phyloP scores from a whole-genome alignment of 2,113 vertebrate species.

The Thinocorus orbignyianus region DNA sequence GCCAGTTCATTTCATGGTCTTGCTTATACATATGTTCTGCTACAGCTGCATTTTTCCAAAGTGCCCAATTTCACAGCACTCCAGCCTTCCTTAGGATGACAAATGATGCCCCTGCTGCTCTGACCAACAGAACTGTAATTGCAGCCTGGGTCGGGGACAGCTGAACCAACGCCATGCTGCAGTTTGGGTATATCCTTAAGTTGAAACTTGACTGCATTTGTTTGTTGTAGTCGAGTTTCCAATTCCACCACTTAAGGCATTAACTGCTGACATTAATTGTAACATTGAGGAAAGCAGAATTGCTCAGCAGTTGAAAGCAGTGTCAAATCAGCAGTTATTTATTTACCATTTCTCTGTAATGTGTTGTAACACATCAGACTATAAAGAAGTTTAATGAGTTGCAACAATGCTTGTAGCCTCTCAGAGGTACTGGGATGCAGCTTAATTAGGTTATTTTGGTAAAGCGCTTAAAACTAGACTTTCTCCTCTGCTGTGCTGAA shows the following conservation, averaged over 20 bases:
- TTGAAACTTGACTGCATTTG: neutral
- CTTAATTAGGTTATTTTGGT: neutral
- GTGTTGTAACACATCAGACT: neutral
- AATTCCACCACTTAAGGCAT: neutral
- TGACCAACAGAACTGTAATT: slow-evolving; percentile 58
- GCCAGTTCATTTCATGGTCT: slow-evolving; percentile 67
- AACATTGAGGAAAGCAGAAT: slow-evolving; percentile 23
- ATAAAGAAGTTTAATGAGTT: slow-evolving; percentile 42
- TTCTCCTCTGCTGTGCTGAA: neutral
- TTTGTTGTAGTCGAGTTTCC: neutral
- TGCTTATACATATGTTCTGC: slow-evolving; percentile 63
- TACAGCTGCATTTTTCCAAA: slow-evolving; percentile 64
- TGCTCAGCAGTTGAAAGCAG: slow-evolving; percentile 32
- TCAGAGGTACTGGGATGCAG: neutral
- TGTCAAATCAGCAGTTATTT: slow-evolving; percentile 57
- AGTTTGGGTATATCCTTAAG: neutral
- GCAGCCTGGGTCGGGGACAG: slow-evolving; percentile 2
- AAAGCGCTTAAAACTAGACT: neutral
- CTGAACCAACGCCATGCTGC: neutral
- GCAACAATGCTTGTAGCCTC: neutral
- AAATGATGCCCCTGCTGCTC: slow-evolving; percentile 53
- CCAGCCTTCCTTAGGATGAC: slow-evolving; percentile 54
- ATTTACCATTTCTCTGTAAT: slow-evolving; percentile 27
- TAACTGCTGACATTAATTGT: slow-evolving; percentile 48
- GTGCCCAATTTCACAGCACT: slow-evolving; percentile 56